Evolutionary conservation across 2,888 invertebrate genomes (phyloP).

Genomic region (Elmis aenea): DNA sequence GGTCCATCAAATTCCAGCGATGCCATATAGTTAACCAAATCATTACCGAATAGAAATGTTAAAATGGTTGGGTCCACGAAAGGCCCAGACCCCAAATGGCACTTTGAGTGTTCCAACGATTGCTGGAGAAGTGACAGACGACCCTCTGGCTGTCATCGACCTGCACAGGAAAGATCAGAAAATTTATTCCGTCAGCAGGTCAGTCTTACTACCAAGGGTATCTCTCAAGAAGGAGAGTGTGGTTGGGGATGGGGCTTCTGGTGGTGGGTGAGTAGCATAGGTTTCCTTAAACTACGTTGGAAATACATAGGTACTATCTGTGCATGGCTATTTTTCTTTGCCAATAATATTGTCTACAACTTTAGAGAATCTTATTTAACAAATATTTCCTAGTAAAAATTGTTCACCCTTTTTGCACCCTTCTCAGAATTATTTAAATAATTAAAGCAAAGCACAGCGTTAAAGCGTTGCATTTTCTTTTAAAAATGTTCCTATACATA

Average conservation of each 20-base stretch:
- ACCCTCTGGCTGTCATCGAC: slow-evolving; percentile 50
- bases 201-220: slow-evolving; percentile 52
- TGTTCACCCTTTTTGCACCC: too few relatives aligned
- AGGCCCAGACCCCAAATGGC: slow-evolving; percentile 25
- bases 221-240: slow-evolving; percentile 30
- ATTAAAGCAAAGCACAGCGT: too few relatives aligned
- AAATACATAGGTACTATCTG: neutral
- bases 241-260: slow-evolving; percentile 18
- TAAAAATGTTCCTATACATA: too few relatives aligned
- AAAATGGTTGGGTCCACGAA: slow-evolving; percentile 39
- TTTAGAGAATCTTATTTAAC: too few relatives aligned
- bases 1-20: slow-evolving; percentile 9
- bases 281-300: slow-evolving; percentile 5
- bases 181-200: slow-evolving; percentile 55
- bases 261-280: slow-evolving; percentile 33
- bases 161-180: slow-evolving; percentile 46
- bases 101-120: slow-evolving; percentile 6
- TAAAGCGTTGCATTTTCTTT: too few relatives aligned
- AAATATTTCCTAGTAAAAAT: too few relatives aligned
- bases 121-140: slow-evolving; percentile 43
- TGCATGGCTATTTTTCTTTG: neutral
- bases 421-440: too few relatives aligned
- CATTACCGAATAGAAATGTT: slow-evolving; percentile 29
- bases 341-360: too few relatives aligned
- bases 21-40: slow-evolving; percentile 15